Evolutionary conservation across 2,113 vertebrate species (phyloP), one percentile per base, ranked within the genome.

Genomic region (Thamnophis sirtalis): DNA sequence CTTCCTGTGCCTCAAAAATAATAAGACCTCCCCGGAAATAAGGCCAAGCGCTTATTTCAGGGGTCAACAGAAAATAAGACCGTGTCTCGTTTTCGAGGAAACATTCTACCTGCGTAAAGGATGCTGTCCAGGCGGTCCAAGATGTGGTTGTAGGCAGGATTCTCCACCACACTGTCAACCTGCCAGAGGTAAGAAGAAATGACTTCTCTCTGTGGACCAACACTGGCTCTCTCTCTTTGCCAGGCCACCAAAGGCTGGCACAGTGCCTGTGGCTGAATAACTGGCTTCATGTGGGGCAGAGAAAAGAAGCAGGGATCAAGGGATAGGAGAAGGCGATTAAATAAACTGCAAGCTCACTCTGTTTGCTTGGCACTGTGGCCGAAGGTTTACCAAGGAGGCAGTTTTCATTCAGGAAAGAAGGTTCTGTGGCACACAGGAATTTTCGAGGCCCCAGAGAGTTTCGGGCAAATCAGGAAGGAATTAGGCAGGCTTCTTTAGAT

Each of bases 121-220:
- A 99, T 94, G 91, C 97, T 97, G 15, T 96, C 96, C 92, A 99
- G 93, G 89, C 98, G 98, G 93, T 96, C 97, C 86, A 99, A 90
- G 96, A 99, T 98, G 95, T 97, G 97, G 58, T 97, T 96, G 11
- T 98, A 99, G 11, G 97, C 98, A 0, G 95, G 95, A 90, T 98
- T 98, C 48, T 97, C 96, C 21, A 97, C 95, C 19, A 97, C 95
- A 7, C 98, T 96, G 21, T 98, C 98, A 88, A 95, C 96, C 98
- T 99, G 95, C 33, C 91, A 33, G n/a, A 26, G 5, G 68, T 24
- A 68, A 10, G 33, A 54, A 80, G 50, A 28, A 48, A 7, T 0
- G 28, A 55, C 26, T 19, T 7, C 24, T 11, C 4, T 68, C n/a
- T 24, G n/a, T 4, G 38, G 22, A 10, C 5, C 9, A 17, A 13